Base-by-base conservation (phyloP, 2,888 invertebrate species). In the Eupithecia abbreviata region DNA sequence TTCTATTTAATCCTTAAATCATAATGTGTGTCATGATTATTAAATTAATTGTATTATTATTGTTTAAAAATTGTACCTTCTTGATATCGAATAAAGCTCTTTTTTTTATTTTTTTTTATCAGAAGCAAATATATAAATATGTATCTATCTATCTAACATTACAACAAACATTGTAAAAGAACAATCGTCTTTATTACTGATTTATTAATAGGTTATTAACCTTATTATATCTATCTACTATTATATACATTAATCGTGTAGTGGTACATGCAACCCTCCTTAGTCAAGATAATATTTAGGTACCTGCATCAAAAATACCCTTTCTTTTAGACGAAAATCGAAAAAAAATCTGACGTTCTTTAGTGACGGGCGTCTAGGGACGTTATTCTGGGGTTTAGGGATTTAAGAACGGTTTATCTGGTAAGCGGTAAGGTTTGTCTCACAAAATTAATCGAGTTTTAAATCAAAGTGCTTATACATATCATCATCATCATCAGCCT, bases 281-380 rank as follows among this genome's bases (percentile, higher is more conserved):
- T 13, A 49, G 47, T 13, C 47, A 10, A 69, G 47, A 62, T 75
- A 13, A 77, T 45, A 68, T 67, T n/a, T 77, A 30, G 30, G 30
- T 62, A 81, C 77, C 86, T 85, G 91, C 91, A 89, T 92, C 92
- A 92, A 92, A 93, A 88, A 88, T 82, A 84, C 89, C 90, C 87
- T 90, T 90, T 91, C 90, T 92, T 92, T 86, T 87, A 85, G 85
- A 91, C 90, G 89, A 93, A 94, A 94, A 94, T 92, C 93, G 91
- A 93, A 93, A 93, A 93, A 93, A 90, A 94, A 93, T 92, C 89
- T 88, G 88, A 85, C 86, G 90, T 92, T 94, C 94, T 93, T 94
- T 94, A 94, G 89, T 85, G 92, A 87, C 91, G 92, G 67, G 93
- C 90, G 88, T 87, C 81, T 79, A 79, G 82, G 80, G 84, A 72